A percentile compares a stretch with the other conserved stretches of the same genome.
Evolutionary conservation across 2,113 vertebrate species (phyloP).

Genomic region (Holacanthus passer): DNA sequence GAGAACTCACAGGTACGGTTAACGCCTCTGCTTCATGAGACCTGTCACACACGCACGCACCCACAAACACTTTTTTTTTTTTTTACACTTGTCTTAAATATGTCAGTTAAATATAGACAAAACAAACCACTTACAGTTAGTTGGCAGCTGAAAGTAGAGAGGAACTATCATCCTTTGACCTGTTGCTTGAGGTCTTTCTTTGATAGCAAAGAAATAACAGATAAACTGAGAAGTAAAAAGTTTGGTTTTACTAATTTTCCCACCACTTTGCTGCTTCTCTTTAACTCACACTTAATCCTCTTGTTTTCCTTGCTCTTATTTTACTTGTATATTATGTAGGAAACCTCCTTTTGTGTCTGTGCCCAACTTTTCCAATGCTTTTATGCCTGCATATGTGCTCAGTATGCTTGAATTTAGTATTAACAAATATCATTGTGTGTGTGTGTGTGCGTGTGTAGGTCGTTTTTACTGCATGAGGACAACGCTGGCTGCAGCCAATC

Average conservation of each 20-base stretch:
- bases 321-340: background rate
- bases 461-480: slow-evolving; percentile 85
- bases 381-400: slow-evolving; percentile 17
- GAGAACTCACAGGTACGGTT: slow-evolving; percentile 58
- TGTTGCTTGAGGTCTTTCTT: background rate
- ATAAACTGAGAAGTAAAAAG: background rate
- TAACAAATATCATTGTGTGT: slow-evolving; percentile 34
- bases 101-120: slow-evolving; percentile 6
- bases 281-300: slow-evolving; percentile 25
- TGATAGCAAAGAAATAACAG: background rate
- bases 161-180: slow-evolving; percentile 2
- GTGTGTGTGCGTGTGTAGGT: slow-evolving; percentile 50
- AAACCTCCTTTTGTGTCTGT: slow-evolving; percentile 40
- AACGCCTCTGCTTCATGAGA: slow-evolving; percentile 60
- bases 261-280: background rate
- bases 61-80: background rate
- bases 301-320: slow-evolving; percentile 18
- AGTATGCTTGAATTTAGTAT: slow-evolving; percentile 42
- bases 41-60: slow-evolving; percentile 45
- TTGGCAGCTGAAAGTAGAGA: background rate
- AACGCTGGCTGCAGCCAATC: slow-evolving; percentile 87
- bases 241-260: background rate
- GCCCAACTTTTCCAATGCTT: slow-evolving; percentile 46
- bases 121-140: background rate
- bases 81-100: background rate